Evolutionary conservation across 2,113 vertebrate species (phyloP), one percentile per base, ranked within the genome.

Genomic region (Helogale parvula): DNA sequence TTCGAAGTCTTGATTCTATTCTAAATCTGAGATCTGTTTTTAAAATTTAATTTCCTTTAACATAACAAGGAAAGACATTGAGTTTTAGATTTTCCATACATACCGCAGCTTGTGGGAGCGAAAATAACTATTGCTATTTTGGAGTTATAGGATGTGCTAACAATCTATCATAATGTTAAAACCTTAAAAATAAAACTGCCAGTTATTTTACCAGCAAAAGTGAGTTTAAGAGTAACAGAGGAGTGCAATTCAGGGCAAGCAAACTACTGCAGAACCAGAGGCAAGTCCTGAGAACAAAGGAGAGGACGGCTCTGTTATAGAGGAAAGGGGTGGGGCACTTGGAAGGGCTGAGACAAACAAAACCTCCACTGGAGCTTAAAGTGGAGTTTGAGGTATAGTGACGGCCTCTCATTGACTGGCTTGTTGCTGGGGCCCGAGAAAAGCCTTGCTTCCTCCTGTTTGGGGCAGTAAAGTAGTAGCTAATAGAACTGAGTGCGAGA

Each of bases 41-140:
- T 31, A 91, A 86, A 94, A 54, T 60, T 38, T 77, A 45, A 68
- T 90, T 88, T 96, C 3, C 76, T 80, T 87, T 71, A 92, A 90
- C 3, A 3, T 57, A 63, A 27, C 35, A 95, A 87, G 54, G 74
- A 65, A 74, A 82, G 33, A 69, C 87, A 83, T 68, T 63, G 81
- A 68, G 68, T 93, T 93, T 89, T 92, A 82, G 23, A 31, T 87
- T 95, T 69, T 92, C 11, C 35, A 2, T 83, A 54, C 38, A 66
- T 57, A 57, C 41, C 96, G 41, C 7, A 65, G 15, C 66, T 86
- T 92, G 31, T 89, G 69, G 38, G 38, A 63, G 33, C 23, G 45
- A 74, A 92, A 57, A 63, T 41, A 52, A 60, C 68, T 65, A 87
- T 94, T 97, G 25, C 31, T 83, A 7, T 82, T 96, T 95, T 79